Evolutionary conservation across 1,140 invertebrate species (phyloP), one percentile per base, ranked within the genome.

Genomic region (Papilio polyxenes): DNA sequence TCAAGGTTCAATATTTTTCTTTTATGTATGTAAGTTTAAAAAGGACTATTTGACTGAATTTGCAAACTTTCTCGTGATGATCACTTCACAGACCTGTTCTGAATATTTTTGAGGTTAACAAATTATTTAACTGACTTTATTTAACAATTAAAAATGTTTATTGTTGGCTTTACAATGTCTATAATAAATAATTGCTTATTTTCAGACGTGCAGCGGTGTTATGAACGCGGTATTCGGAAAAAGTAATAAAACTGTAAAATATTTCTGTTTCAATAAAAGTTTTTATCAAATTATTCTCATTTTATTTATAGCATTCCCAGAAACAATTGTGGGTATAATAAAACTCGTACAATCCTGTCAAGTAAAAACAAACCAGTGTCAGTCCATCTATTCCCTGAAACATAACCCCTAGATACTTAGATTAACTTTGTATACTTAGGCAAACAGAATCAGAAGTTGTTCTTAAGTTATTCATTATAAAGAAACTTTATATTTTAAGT

Each of bases 81-180:
- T 81, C 49, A 87, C 81, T 86, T 90, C 91, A 92, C 91, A 92
- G 91, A 92, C 90, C 91, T 92, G 91, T 92, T 92, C 91, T 91
- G 90, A 92, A 92, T 89, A 84, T 65, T 85, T 81, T 88, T 92
- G 90, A 87, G 90, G 91, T 84, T 53, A 91, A 79, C 23, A 56
- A 72, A 85, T 81, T 82, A 83, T 56, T 82, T 82, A 75, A 83
- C 82, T 87, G 83, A 84, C 78, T 76, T 62, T 56, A 53, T 74
- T n/a, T 37, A 72, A 78, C 59, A 17, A 20, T 20, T 65, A 13
- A 65, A 2, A 65, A 65, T 65, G 17, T 31, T 65, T 23, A 31
- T 23, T 65, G 23, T 31, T 65, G 23, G 9, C 40, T 3, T 31
- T 31, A 65, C 23, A 7, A 31, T 65, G 17, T 31, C 23, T 65